Percentiles rank a stretch among this genome's conserved stretches.
phyloP scores from a whole-genome alignment of 2,888 invertebrate species.

The Dolomedes plantarius region DNA sequence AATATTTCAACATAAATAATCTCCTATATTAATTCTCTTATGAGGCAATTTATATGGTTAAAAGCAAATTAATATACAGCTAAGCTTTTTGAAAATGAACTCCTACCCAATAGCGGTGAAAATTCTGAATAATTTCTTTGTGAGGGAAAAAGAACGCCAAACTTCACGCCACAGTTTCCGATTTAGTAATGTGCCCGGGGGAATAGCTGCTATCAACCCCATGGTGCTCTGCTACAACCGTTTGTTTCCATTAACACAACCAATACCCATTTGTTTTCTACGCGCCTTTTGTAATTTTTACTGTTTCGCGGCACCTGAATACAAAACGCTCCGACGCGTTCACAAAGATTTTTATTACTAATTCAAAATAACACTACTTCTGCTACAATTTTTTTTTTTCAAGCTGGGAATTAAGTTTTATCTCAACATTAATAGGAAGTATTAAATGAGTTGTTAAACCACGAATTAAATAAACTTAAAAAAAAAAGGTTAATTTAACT shows the following conservation, averaged over 20 bases:
- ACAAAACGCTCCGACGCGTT: constrained; percentile 16
- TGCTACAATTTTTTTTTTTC: background rate
- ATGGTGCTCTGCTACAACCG: constrained; percentile 26
- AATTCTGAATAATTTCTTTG: background rate
- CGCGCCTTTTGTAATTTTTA: constrained; percentile 56
- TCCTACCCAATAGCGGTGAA: background rate
- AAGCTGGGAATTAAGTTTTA: background rate
- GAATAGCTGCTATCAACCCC: constrained; percentile 46
- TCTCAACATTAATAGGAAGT: background rate
- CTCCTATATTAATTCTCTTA: background rate
- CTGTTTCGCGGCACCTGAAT: constrained; percentile 21
- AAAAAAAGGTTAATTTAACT: too few relatives aligned
- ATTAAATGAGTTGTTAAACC: too few relatives aligned
- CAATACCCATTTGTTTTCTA: constrained; percentile 55
- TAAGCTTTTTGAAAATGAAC: constrained; percentile 2
- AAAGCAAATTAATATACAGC: constrained; percentile 1
- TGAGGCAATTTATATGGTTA: background rate
- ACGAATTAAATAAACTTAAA: too few relatives aligned
- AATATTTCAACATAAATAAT: background rate
- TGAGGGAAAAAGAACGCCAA: constrained; percentile 22
- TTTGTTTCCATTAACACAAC: constrained; percentile 63
- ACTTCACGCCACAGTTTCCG: constrained; percentile 32
- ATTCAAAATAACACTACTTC: background rate
- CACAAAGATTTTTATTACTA: background rate
- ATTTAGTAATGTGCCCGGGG: constrained; percentile 54